Base-by-base conservation (phyloP, 2,888 invertebrate species). In the Lasius fuliginosus region DNA sequence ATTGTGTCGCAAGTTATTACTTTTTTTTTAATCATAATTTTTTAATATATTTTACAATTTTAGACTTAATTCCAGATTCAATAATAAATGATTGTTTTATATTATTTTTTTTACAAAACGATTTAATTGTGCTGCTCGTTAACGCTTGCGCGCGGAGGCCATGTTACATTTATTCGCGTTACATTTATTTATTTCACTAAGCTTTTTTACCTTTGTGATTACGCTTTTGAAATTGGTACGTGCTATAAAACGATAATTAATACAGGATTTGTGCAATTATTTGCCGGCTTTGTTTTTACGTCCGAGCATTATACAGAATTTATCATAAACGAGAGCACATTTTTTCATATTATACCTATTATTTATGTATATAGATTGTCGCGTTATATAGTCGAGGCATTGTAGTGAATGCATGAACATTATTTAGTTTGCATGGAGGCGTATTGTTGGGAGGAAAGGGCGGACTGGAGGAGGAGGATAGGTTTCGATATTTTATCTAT, bases 401-500 rank as follows among this genome's bases (percentile, higher is more conserved):
- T 40, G 62, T 71, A 18, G 27, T 23, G 77, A 71, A 53, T 71
- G 33, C 46, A 49, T 53, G 83, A 74, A 83, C 71, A 36, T 83
- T 42, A 75, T 62, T 75, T 64, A 73, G 68, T 85, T 79, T 71
- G 33, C 68, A 40, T 46, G 58, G 64, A 81, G 69, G 73, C 30
- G 74, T 58, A 85, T 77, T 62, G 62, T 62, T 18, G 30, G 30
- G 18, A 18, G 15, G 4, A 49, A 49, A 49, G 18, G 18, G 1
- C 53, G 1, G 1, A 2, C 36, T 36, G 8, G 8, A 2, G 53
- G 0, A 6, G 49, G 18, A 49, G 18, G 68, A 15, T 82, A 83
- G 76, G 83, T 88, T 89, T 91, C 88, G 88, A 91, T 92, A 91
- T 92, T 91, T 92, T 84, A 90, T 83, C 81, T 87, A 86, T 85